phyloP scores from a whole-genome alignment of 2,888 invertebrate species.

The Sipha maydis region DNA sequence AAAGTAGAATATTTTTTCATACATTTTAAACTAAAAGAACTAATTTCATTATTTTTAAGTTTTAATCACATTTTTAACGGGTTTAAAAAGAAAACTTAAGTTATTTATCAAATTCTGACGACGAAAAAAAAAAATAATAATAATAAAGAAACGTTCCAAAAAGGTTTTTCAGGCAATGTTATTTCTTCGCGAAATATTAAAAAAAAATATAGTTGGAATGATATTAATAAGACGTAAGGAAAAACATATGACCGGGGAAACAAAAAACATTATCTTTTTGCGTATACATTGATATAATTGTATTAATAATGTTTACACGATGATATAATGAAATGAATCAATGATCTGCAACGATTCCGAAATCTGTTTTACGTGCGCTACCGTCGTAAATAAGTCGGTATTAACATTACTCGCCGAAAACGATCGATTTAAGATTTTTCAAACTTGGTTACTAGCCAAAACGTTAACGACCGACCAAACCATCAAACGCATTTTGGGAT shows the following conservation, averaged over 20 bases:
- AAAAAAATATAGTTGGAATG: background rate
- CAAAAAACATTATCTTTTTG: too few relatives aligned
- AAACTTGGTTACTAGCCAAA: constrained; percentile 12
- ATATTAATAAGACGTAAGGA: too few relatives aligned
- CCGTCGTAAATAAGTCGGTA: background rate
- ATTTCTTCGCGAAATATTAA: constrained; percentile 15
- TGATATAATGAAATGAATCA: too few relatives aligned
- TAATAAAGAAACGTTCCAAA: background rate
- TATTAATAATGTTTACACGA: too few relatives aligned
- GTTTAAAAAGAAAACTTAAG: constrained; percentile 11
- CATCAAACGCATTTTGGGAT: constrained; percentile 12
- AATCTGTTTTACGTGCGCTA: background rate
- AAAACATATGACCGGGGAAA: too few relatives aligned
- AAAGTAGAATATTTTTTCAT: background rate
- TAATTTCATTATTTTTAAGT: constrained; percentile 40
- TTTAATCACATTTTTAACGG: constrained; percentile 23
- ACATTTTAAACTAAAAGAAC: background rate
- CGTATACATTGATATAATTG: too few relatives aligned
- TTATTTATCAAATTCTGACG: constrained; percentile 23
- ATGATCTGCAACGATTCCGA: background rate
- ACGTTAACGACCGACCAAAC: constrained; percentile 23
- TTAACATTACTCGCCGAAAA: constrained; percentile 4
- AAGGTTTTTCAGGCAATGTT: background rate
- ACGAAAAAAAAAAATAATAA: background rate
- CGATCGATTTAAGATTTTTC: background rate